Evolutionary conservation across 2,797 vertebrate genomes (phyloP).

Genomic region (Ibycter americanus): DNA sequence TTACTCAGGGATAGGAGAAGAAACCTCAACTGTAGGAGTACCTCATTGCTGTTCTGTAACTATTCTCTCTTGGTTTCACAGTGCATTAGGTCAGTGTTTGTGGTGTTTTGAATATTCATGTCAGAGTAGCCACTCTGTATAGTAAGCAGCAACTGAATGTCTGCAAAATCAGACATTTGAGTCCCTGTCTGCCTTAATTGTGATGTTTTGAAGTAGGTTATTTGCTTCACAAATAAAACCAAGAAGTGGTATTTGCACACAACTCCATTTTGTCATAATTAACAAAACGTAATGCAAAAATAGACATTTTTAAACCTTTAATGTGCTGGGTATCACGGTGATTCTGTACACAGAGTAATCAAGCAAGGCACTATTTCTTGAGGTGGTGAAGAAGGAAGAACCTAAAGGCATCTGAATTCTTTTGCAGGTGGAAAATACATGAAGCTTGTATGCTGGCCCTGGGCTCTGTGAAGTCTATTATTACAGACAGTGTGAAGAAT

Average conservation of each 20-base stretch:
- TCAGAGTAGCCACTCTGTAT: neutral
- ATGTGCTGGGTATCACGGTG: neutral
- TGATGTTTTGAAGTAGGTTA: neutral
- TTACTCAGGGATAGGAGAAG: neutral
- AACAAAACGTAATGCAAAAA: neutral
- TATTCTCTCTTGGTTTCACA: neutral
- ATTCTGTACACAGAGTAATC: neutral
- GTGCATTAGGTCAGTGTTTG: neutral
- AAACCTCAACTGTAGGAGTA: neutral
- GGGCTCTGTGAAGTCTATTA: conserved; percentile 94
- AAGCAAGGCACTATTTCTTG: neutral
- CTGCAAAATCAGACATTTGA: neutral
- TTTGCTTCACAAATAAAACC: neutral
- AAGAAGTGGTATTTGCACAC: neutral
- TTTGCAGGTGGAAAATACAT: conserved; percentile 95
- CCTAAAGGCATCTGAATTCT: neutral
- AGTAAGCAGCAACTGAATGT: neutral
- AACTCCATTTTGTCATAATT: neutral
- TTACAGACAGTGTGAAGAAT: conserved; percentile 94
- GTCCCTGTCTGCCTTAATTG: neutral
- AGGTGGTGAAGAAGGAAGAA: neutral
- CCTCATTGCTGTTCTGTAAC: neutral
- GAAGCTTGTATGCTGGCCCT: conserved; percentile 97
- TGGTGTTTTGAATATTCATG: neutral
- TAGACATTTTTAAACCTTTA: neutral